A percentile compares a stretch with the other conserved stretches of the same genome.
phyloP scores from a whole-genome alignment of 2,888 invertebrate genomes.

The Hypolimnas misippus region DNA sequence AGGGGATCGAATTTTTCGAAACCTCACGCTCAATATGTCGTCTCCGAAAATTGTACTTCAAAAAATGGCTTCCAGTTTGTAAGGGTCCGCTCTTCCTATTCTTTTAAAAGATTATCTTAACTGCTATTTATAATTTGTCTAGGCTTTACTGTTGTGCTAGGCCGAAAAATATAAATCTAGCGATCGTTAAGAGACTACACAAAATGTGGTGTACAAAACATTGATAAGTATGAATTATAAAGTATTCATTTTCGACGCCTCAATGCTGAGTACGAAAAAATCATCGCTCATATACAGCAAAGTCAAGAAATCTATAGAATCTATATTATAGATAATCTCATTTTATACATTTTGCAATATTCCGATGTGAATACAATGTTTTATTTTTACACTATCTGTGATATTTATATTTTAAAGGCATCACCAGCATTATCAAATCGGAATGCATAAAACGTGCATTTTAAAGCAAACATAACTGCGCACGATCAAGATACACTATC shows the following conservation, averaged over 20 bases:
- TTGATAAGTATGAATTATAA: background rate
- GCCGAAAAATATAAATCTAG: conserved; percentile 3
- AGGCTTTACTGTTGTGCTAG: background rate
- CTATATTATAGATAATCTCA: conserved; percentile 7
- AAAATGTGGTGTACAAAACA: background rate
- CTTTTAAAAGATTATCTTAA: conserved; percentile 1
- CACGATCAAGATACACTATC: conserved; percentile 33
- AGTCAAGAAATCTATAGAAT: background rate
- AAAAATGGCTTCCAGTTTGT: conserved; percentile 7
- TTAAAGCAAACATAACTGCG: conserved; percentile 21
- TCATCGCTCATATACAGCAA: conserved; percentile 2
- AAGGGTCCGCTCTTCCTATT: conserved; percentile 11
- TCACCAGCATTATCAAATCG: conserved; percentile 34
- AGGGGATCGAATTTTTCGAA: background rate
- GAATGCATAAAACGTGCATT: conserved; percentile 30
- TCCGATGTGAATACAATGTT: conserved; percentile 32
- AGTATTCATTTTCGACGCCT: background rate
- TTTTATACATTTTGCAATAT: conserved; percentile 26
- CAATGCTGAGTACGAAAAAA: background rate
- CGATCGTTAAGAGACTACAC: conserved; percentile 1
- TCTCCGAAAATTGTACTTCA: background rate
- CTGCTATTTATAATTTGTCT: conserved; percentile 3
- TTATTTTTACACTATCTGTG: conserved; percentile 80
- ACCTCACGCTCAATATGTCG: conserved; percentile 5
- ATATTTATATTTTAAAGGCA: conserved; percentile 71